Evolutionary conservation across 2,797 vertebrate genomes (phyloP), one percentile per base, ranked within the genome.

Genomic region (Eurystomus glaucurus): DNA sequence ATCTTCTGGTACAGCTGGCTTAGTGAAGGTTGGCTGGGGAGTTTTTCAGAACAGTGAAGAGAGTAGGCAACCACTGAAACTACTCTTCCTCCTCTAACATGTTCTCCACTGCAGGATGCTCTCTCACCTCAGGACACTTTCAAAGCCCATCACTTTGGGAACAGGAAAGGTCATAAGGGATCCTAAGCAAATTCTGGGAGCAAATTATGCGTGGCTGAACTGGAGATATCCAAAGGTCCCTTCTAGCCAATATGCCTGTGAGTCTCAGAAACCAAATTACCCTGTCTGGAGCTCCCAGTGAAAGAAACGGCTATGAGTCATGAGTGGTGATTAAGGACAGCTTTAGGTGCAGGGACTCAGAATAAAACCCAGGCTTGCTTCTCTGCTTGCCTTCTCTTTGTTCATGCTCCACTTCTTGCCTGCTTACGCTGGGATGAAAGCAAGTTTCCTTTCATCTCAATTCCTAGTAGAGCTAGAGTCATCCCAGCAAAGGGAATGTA

Each of bases 391-490:
- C 93, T 88, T 77, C 84, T 65, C 54, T 91, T 85, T 94, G 75
- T 88, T 96, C 75, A 48, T 94, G 94, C 87, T 95, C 94, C 78
- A 85, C 71, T 97, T 95, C 94, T 96, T 93, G 89, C 78, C 94
- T 95, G 81, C 61, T 68, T 97, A 88, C 45, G 78, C 81, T 71
- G 64, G 93, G 84, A 77, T 95, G 85, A 97, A 96, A 97, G 85
- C 86, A 95, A 95, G 45, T 77, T 95, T 82, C 57, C 87, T 96
- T 97, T 97, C 83, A 96, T 97, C 89, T 96, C 91, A 95, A 80
- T 97, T 97, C 96, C 95, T 97, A 77, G 93, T 93, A 96, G 92
- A 96, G 84, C 64, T 61, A 80, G 87, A 91, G 71, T 90, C 5
- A 4, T 97, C 94, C 94, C 94, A 95, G 96, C 89, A 94, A 95